Conservation (phyloP, 1,140 invertebrate genomes). For the Idris sp. region DNA sequence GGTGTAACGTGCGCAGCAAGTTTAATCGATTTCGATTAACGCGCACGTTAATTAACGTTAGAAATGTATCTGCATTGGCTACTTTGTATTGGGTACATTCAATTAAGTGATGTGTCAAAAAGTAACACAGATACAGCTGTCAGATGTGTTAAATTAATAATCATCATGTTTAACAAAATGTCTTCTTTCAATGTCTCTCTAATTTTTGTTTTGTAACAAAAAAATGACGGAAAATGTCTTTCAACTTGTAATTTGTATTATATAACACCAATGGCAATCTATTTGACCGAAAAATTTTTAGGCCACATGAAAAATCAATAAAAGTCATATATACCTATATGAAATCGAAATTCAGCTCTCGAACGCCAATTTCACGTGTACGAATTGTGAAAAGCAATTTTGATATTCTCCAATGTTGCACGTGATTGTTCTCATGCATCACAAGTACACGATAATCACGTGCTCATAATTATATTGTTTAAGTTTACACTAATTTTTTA, state of each 20-base stretch:
- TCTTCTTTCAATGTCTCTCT: no score
- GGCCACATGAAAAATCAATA: neutral
- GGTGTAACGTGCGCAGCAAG: slow-evolving; percentile 14
- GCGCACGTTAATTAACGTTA: slow-evolving; percentile 55
- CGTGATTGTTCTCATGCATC: no score
- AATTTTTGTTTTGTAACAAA: no score
- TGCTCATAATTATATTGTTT: no score
- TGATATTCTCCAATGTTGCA: slow-evolving; percentile 17
- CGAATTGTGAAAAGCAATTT: slow-evolving; percentile 20
- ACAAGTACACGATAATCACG: no score
- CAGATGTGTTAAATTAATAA: slow-evolving; percentile 8
- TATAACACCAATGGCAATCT: no score
- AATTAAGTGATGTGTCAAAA: slow-evolving; percentile 22
- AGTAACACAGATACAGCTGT: slow-evolving; percentile 8
- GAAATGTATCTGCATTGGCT: slow-evolving; percentile 33
- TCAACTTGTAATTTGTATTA: no score
- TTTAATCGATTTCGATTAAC: slow-evolving; percentile 57
- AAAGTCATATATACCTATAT: no score
- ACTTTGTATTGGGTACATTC: slow-evolving; percentile 10
- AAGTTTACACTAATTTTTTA: no score
- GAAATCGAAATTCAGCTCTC: slow-evolving; percentile 24
- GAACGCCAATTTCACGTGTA: slow-evolving; percentile 7
- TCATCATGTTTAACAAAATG: neutral
- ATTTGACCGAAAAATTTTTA: neutral
- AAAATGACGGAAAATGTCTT: no score